Evolutionary conservation across 2,888 invertebrate species (phyloP).

Genomic region (Pollenia labialis): DNA sequence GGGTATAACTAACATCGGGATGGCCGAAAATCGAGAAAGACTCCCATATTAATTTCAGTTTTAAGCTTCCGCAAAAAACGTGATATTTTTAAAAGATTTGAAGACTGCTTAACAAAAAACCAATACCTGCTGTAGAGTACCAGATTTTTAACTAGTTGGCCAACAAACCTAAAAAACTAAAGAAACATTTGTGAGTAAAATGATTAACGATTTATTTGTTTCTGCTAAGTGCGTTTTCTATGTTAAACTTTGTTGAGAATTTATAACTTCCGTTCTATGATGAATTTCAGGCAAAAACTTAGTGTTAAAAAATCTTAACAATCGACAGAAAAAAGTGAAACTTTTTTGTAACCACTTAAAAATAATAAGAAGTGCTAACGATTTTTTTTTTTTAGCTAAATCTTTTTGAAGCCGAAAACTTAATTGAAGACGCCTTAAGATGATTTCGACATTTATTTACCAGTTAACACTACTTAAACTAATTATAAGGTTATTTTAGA

Average conservation of each 20-base stretch:
- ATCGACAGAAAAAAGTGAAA: constrained; percentile 34
- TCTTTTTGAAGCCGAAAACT: not conserved
- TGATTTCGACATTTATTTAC: constrained; percentile 47
- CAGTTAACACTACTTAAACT: constrained; percentile 36
- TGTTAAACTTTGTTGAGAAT: constrained; percentile 74
- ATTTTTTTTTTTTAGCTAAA: not conserved
- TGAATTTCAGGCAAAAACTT: constrained; percentile 4
- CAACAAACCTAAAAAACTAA: not conserved
- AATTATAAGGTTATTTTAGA: constrained; percentile 41
- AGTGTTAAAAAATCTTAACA: not conserved
- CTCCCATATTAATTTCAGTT: no score
- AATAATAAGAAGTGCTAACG: not conserved
- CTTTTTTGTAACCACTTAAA: not conserved
- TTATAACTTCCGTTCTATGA: constrained; percentile 66
- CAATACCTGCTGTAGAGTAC: no score
- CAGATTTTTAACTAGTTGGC: no score
- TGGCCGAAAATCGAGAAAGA: no score
- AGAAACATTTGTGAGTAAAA: constrained; percentile 34
- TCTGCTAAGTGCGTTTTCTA: not conserved
- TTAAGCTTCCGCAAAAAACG: no score
- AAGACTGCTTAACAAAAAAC: no score
- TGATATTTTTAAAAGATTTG: no score
- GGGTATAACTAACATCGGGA: no score
- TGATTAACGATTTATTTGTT: constrained; percentile 51
- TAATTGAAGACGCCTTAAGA: not conserved